Evolutionary conservation across 2,888 invertebrate genomes (phyloP).

Genomic region (Drosophila lutescens): DNA sequence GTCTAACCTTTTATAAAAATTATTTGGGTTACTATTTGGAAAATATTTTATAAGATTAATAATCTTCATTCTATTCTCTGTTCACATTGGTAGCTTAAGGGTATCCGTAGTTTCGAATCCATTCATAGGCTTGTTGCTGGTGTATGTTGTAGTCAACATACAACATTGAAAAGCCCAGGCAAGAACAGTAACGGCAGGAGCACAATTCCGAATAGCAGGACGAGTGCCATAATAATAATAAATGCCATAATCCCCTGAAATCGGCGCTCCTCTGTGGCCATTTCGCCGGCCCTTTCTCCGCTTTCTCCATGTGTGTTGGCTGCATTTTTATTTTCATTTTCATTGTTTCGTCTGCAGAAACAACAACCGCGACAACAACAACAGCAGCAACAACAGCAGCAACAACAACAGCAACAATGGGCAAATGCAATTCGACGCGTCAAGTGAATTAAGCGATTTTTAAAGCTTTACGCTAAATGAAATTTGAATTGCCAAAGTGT

Average conservation of each 20-base stretch:
- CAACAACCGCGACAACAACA: constrained; percentile 29
- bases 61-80: too few relatives aligned
- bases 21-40: too few relatives aligned
- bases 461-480: constrained; percentile 79
- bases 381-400: constrained; percentile 37
- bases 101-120: neutral
- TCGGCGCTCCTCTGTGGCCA: constrained; percentile 41
- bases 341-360: constrained; percentile 71
- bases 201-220: constrained; percentile 44
- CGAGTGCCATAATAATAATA: constrained; percentile 76
- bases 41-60: too few relatives aligned
- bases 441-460: constrained; percentile 80
- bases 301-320: constrained; percentile 17
- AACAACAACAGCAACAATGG: constrained; percentile 38
- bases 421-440: constrained; percentile 63
- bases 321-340: constrained; percentile 77
- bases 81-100: neutral
- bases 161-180: constrained; percentile 55
- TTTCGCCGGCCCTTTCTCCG: constrained; percentile 10
- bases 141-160: constrained; percentile 18
- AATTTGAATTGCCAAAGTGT: constrained; percentile 74
- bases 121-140: constrained; percentile 1
- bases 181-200: constrained; percentile 29
- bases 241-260: constrained; percentile 74
- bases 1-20: too few relatives aligned